Conservation (phyloP, 2,113 vertebrate genomes). For the Pelobates fuscus region DNA sequence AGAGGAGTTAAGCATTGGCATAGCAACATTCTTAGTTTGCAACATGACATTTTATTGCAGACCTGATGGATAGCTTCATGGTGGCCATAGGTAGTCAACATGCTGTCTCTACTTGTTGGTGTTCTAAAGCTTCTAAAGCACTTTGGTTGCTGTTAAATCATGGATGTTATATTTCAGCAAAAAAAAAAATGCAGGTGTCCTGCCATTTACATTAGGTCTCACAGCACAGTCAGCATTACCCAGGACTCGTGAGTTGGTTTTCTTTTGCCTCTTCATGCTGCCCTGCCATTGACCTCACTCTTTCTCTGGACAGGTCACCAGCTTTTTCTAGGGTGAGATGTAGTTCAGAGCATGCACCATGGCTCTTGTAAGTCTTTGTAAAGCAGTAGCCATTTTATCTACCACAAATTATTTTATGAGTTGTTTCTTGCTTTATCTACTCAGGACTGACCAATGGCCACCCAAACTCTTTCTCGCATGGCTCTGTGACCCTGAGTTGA, state of each 20-base stretch:
- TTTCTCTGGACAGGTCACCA: slow-evolving; percentile 26
- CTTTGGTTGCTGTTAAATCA: too few species aligned
- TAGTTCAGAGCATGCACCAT: slow-evolving; percentile 42
- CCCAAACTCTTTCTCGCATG: slow-evolving; percentile 13
- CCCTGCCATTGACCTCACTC: slow-evolving; percentile 42
- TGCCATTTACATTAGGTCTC: too few species aligned
- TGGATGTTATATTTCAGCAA: too few species aligned
- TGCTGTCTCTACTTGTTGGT: too few species aligned
- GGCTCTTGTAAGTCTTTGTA: slow-evolving; percentile 31
- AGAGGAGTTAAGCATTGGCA: too few species aligned
- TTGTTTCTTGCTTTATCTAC: slow-evolving; percentile 14
- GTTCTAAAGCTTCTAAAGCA: too few species aligned
- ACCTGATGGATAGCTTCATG: too few species aligned
- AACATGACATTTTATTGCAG: too few species aligned
- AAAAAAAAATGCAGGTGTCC: too few species aligned
- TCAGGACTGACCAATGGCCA: slow-evolving; percentile 28
- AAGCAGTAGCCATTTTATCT: slow-evolving; percentile 27
- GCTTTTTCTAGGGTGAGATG: slow-evolving; percentile 35
- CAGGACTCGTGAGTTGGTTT: background rate
- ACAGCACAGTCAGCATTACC: slow-evolving; percentile 44
- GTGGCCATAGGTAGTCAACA: too few species aligned
- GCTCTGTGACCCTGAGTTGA: slow-evolving; percentile 25
- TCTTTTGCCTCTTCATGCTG: slow-evolving; percentile 30
- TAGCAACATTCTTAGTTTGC: too few species aligned
- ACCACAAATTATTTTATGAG: slow-evolving; percentile 21